phyloP scores from a whole-genome alignment of 2,888 invertebrate genomes.

The Lissocephala sabroskyi region DNA sequence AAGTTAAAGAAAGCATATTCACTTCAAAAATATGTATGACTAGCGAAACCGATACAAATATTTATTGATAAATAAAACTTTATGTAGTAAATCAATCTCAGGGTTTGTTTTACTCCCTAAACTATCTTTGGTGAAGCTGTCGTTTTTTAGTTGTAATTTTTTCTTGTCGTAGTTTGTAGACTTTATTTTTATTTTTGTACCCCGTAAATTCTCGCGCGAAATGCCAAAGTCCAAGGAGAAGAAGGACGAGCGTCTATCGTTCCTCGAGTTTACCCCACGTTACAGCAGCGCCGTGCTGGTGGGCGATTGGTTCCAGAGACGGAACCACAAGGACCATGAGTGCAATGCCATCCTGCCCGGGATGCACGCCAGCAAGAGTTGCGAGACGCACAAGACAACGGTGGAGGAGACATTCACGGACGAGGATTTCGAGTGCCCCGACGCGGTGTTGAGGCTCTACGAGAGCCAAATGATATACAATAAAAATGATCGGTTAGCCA shows the following conservation, averaged over 20 bases:
- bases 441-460: not conserved
- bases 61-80: constrained; percentile 64
- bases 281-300: constrained; percentile 27
- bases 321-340: not conserved
- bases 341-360: constrained; percentile 4
- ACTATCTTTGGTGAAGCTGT: not conserved
- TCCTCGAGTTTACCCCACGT: constrained; percentile 16
- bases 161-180: not conserved
- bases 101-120: constrained; percentile 4
- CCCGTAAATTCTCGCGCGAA: not conserved
- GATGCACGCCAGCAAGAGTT: constrained; percentile 7
- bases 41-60: constrained; percentile 17
- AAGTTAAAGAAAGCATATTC: constrained; percentile 37
- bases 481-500: constrained; percentile 5
- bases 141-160: constrained; percentile 15
- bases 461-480: not conserved
- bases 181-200: not conserved
- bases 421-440: not conserved
- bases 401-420: constrained; percentile 14
- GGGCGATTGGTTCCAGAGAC: constrained; percentile 24
- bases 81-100: constrained; percentile 67
- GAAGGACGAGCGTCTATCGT: constrained; percentile 18
- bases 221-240: not conserved
- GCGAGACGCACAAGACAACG: constrained; percentile 17
- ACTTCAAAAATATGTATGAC: constrained; percentile 36